Conservation (phyloP, 2,113 vertebrate species). For the Amblyornis subalaris region DNA sequence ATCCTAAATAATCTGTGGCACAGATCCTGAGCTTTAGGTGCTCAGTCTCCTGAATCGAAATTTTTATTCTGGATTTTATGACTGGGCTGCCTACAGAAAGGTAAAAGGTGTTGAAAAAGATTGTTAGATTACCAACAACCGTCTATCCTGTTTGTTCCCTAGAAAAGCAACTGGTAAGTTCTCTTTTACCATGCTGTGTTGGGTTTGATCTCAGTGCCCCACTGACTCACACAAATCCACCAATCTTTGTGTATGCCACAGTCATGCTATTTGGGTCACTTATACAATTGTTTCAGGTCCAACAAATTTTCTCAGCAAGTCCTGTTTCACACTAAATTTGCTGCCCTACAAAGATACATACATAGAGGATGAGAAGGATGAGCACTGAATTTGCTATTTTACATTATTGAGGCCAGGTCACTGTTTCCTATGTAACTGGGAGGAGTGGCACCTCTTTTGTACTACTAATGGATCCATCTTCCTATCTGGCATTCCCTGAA, state of each 20-base stretch:
- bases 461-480: neutral
- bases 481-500: neutral
- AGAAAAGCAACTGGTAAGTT: neutral
- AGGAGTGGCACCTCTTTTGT: neutral
- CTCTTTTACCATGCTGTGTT: neutral
- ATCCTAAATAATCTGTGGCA: neutral
- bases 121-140: neutral
- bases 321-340: neutral
- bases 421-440: neutral
- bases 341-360: accelerated
- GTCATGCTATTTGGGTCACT: neutral
- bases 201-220: neutral
- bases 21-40: neutral
- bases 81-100: neutral
- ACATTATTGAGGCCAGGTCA: neutral
- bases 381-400: neutral
- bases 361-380: neutral
- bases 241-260: no score
- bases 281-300: neutral
- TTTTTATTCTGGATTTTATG: neutral
- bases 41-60: neutral
- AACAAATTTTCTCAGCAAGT: neutral
- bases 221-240: neutral
- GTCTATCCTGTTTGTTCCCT: neutral
- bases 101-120: neutral